phyloP scores from a whole-genome alignment of 2,113 vertebrate species.

The Campylomormyrus numenius region DNA sequence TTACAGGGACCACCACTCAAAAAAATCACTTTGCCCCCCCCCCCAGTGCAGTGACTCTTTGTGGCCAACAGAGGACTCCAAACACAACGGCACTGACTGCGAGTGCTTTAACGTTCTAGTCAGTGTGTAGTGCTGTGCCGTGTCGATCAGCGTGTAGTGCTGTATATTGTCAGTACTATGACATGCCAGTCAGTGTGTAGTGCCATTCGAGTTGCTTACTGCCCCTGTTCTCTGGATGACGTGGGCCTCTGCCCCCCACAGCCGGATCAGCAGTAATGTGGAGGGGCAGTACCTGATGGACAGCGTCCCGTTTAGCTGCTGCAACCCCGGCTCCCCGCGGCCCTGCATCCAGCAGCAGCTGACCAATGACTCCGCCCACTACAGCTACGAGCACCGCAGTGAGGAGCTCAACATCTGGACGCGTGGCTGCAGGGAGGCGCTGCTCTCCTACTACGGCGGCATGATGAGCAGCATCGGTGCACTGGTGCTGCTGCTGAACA shows the following conservation, averaged over 20 bases:
- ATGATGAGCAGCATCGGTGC: constrained; percentile 83
- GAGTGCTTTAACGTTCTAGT: background rate
- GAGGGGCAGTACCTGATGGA: constrained; percentile 91
- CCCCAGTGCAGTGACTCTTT: too few species aligned
- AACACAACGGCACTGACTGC: background rate
- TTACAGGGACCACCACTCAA: too few species aligned
- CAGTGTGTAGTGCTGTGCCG: background rate
- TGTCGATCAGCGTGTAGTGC: background rate
- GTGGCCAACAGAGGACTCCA: too few species aligned
- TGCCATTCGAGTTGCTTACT: background rate
- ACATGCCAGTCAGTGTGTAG: background rate
- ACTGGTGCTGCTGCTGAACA: constrained; percentile 66
- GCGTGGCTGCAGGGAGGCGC: constrained; percentile 74
- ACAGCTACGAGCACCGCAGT: constrained; percentile 91
- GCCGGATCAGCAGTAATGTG: constrained; percentile 92
- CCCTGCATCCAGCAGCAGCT: constrained; percentile 56
- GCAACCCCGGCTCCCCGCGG: background rate
- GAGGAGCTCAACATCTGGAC: constrained; percentile 95
- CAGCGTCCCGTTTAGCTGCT: constrained; percentile 34
- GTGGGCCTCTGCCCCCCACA: constrained; percentile 41
- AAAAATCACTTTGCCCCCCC: too few species aligned
- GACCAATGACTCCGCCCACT: constrained; percentile 94
- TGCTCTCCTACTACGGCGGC: constrained; percentile 80
- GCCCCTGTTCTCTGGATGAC: constrained; percentile 1
- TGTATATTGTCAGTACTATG: background rate